These are phyloP conservation scores for Scomber scombrus DNA, from an alignment of 2,113 vertebrate species.

Conservation along the genomic window DNA sequence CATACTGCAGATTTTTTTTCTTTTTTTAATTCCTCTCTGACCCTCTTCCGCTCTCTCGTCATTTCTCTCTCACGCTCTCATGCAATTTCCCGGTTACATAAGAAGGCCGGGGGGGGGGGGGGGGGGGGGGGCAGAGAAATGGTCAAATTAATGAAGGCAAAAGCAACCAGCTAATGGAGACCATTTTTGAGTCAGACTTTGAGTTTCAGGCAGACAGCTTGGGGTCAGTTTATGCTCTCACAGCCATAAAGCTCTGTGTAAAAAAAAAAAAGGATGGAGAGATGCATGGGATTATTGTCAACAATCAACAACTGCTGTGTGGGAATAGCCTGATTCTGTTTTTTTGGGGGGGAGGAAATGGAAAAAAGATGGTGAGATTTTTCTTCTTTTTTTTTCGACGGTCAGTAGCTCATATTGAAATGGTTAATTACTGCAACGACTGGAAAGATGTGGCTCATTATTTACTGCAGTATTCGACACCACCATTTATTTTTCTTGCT, in stretches of 20 bases:
- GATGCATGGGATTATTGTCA: slow-evolving; percentile 20
- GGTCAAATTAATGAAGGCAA: slow-evolving; percentile 73
- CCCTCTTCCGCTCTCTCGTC: slow-evolving; percentile 23
- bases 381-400: background rate
- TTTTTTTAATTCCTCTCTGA: background rate
- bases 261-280: slow-evolving; percentile 28
- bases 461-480: slow-evolving; percentile 13
- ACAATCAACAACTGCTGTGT: slow-evolving; percentile 31
- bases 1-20: background rate
- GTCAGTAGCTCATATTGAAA: slow-evolving; percentile 1
- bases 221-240: slow-evolving; percentile 49
- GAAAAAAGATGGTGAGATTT: slow-evolving; percentile 1
- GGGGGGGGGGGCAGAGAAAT: slow-evolving; percentile 40
- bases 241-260: slow-evolving; percentile 23
- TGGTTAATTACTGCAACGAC: slow-evolving; percentile 3
- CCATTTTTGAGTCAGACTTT: slow-evolving; percentile 55
- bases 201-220: slow-evolving; percentile 39
- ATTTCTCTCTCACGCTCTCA: slow-evolving; percentile 40
- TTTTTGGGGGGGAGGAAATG: slow-evolving; percentile 1
- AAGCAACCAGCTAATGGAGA: slow-evolving; percentile 67
- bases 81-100: slow-evolving; percentile 66
- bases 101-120: slow-evolving; percentile 51
- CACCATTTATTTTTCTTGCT: slow-evolving; percentile 10
- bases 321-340: slow-evolving; percentile 9
- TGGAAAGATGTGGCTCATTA: background rate